These are phyloP conservation scores for Leptopilina drosophilae DNA, from an alignment of 2,888 invertebrate species.

Conservation along the genomic window DNA sequence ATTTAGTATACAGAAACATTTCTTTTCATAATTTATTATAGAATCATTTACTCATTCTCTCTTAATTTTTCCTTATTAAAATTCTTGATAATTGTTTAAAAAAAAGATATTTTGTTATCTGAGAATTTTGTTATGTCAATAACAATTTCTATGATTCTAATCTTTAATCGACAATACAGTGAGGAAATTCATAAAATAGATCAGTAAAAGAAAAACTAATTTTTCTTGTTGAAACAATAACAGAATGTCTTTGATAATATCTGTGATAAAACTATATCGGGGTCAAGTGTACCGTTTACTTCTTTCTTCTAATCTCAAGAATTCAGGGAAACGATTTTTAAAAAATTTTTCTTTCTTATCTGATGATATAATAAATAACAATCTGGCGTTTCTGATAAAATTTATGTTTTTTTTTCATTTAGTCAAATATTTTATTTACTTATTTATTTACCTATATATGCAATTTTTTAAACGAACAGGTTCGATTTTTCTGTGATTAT, in stretches of 20 bases:
- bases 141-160: too few species aligned
- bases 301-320: background rate
- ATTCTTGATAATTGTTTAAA: too few species aligned
- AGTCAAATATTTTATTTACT: background rate
- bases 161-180: too few species aligned
- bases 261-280: background rate
- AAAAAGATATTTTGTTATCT: too few species aligned
- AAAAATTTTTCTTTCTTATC: background rate
- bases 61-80: too few species aligned
- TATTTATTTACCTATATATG: background rate
- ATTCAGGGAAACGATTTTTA: background rate
- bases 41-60: too few species aligned
- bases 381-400: background rate
- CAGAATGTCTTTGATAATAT: background rate
- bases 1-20: too few species aligned
- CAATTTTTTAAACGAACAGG: background rate
- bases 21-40: too few species aligned
- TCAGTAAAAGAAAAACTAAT: background rate
- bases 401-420: background rate
- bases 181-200: too few species aligned
- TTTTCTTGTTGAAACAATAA: background rate
- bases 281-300: slow-evolving; percentile 17
- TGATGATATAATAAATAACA: slow-evolving; percentile 4
- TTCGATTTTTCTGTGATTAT: background rate
- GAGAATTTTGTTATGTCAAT: too few species aligned